These are phyloP conservation scores for Leptinotarsa tumamoca DNA, from an alignment of 2,888 invertebrate species.

Conservation along the genomic window DNA sequence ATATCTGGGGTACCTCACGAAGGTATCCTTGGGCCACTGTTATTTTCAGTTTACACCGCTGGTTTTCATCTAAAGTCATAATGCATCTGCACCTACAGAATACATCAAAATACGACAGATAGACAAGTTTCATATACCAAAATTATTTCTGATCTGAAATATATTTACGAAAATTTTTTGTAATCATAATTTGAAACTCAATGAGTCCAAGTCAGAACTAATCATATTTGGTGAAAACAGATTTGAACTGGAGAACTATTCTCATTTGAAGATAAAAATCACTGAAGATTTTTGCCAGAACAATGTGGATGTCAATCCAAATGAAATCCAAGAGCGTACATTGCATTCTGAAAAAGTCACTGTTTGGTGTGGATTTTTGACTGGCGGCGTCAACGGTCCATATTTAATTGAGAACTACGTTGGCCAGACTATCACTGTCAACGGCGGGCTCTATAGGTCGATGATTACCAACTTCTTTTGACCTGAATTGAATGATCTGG, in stretches of 20 bases:
- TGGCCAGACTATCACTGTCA: no score
- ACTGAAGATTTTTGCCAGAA: neutral
- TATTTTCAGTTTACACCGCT: no score
- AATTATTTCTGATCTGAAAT: neutral
- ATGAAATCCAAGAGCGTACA: no score
- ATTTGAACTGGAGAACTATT: neutral
- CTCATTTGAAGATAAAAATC: neutral
- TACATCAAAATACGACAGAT: conserved; percentile 8
- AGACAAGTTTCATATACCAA: neutral
- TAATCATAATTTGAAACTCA: neutral
- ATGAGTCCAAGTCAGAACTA: neutral
- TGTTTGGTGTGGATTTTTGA: no score
- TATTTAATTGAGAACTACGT: no score
- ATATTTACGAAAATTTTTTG: neutral
- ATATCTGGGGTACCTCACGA: neutral
- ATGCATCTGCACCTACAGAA: neutral
- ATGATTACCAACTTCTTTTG: no score
- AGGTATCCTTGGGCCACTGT: neutral
- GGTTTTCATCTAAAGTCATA: neutral
- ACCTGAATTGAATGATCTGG: no score
- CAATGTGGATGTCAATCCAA: no score
- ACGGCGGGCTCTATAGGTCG: no score
- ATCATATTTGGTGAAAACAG: neutral
- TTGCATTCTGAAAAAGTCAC: no score
- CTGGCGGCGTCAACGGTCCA: no score